A percentile compares a stretch with the other conserved stretches of the same genome.
Conservation (phyloP, 2,888 invertebrate species). For the Yponomeuta sedellus region DNA sequence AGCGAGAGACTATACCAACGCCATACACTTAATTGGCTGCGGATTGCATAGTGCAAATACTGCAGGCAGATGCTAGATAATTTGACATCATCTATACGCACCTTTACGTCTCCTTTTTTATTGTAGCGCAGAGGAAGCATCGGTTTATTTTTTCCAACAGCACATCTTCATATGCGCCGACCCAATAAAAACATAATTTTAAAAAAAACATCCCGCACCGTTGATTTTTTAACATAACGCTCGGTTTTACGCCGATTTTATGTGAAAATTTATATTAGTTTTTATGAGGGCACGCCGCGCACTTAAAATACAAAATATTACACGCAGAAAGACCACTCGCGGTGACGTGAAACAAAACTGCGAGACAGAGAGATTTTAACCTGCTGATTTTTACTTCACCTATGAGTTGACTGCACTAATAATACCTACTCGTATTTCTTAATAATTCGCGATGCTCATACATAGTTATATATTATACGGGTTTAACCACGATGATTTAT, state of each 20-base stretch:
- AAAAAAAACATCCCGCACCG: slow-evolving; percentile 3
- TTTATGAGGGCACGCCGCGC: slow-evolving; percentile 6
- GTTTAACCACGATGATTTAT: too few species aligned
- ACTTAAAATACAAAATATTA: neutral
- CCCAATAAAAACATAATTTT: slow-evolving; percentile 1
- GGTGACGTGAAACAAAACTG: neutral
- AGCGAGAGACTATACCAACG: too few species aligned
- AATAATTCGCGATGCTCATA: too few species aligned
- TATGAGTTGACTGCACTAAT: too few species aligned
- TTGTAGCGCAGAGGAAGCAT: neutral
- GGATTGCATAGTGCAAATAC: too few species aligned
- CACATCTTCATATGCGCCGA: slow-evolving; percentile 3
- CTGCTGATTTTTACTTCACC: too few species aligned
- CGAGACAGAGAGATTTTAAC: neutral
- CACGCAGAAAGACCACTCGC: neutral
- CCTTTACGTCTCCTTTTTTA: neutral
- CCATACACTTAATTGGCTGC: too few species aligned
- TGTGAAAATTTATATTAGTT: slow-evolving; percentile 12
- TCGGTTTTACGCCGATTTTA: slow-evolving; percentile 9
- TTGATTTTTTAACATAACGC: slow-evolving; percentile 5
- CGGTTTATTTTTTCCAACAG: slow-evolving; percentile 2
- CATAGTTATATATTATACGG: too few species aligned
- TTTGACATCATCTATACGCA: neutral
- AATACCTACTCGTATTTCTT: too few species aligned
- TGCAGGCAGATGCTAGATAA: neutral